These are phyloP conservation scores for Schizaphis graminum DNA, from an alignment of 2,888 invertebrate species.

Conservation along the genomic window DNA sequence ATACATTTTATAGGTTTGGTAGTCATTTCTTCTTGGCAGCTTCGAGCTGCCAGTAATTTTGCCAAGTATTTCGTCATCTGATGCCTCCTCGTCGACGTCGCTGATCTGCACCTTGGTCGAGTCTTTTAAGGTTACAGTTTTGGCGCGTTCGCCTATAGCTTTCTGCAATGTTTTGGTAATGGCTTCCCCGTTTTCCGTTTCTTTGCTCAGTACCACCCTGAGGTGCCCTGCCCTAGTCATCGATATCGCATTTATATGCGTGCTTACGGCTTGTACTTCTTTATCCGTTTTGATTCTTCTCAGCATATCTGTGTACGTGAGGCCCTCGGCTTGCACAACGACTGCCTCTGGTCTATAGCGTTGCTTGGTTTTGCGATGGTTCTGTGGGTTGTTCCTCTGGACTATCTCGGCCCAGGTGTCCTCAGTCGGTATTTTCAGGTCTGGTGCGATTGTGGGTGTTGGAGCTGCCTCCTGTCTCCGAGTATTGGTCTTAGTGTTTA, in stretches of 20 bases:
- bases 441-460: no score
- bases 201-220: neutral
- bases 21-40: no score
- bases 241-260: neutral
- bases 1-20: no score
- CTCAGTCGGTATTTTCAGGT: neutral
- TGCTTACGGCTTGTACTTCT: neutral
- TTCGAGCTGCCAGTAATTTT: no score
- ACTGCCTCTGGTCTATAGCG: neutral
- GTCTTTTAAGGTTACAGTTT: neutral
- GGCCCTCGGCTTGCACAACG: neutral
- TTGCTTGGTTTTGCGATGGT: neutral
- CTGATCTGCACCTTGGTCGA: neutral
- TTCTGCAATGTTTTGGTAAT: neutral
- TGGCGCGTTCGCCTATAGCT: neutral
- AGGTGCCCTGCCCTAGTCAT: neutral
- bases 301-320: neutral
- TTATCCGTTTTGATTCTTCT: neutral
- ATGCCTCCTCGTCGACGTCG: neutral
- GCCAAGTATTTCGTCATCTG: neutral
- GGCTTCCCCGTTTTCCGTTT: neutral
- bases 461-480: no score
- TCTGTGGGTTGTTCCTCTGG: neutral
- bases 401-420: neutral
- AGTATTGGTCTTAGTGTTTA: no score